Evolutionary conservation across 2,888 invertebrate genomes (phyloP), one percentile per base, ranked within the genome.

Genomic region (Zygogramma bicolorata): DNA sequence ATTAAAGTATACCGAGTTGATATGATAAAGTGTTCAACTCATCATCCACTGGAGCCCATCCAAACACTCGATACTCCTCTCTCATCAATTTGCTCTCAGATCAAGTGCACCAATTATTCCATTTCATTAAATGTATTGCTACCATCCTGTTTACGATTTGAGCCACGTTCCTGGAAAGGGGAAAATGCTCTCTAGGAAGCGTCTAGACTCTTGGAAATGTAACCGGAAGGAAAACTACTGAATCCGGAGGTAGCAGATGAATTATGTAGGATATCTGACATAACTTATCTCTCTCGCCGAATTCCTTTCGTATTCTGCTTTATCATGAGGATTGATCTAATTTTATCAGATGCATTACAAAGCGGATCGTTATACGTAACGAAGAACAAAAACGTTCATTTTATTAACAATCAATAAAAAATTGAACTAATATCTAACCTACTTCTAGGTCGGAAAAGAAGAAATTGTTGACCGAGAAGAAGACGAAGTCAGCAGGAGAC

Each of bases 221-320:
- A 85, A 84, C 85, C 84, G 86, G 86, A 86, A 86, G 85, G 85
- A 85, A 85, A 85, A 85, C 85, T 84, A 85, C 82, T 82, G 83
- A 81, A 84, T 85, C 83, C 84, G 84, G 85, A 85, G 85, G 84
- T 83, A 81, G 82, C 81, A 83, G 85, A 86, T 86, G 86, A 86
- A 86, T 86, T 86, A 86, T 86, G 86, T 85, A 86, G 81, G 85
- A 85, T 85, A 85, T 85, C 83, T 84, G 69, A 77, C 72, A 73
- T 74, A 74, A 73, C 67, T 74, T 75, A 71, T 65, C 70, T 68
- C 61, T 31, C 38, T 3, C 13, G 5, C n/a, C n/a, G 53, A 53
- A 46, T 60, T 70, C 74, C 69, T 58, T 53, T 65, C 49, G 66
- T 15, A 62, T 34, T 72, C 70, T 42, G 63, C 63, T 72, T 49